These are phyloP conservation scores for Hoplostethus atlanticus DNA, from an alignment of 2,797 vertebrate species.

Conservation along the genomic window DNA sequence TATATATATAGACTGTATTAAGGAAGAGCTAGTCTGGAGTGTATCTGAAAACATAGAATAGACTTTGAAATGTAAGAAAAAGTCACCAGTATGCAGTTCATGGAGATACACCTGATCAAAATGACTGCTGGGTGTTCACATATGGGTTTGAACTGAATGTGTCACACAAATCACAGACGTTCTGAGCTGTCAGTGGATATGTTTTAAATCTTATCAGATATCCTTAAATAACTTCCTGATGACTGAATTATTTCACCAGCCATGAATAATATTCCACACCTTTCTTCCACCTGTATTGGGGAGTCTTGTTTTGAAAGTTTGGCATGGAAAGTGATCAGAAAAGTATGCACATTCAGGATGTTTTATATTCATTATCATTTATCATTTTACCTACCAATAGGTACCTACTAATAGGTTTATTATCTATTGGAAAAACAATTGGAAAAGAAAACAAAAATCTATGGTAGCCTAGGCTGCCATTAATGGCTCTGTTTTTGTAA, in stretches of 20 bases:
- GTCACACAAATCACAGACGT: too few species aligned
- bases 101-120: constrained; percentile 33
- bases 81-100: constrained; percentile 14
- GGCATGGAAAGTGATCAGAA: neutral
- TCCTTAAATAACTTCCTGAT: too few species aligned
- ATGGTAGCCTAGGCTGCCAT: too few species aligned
- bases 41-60: neutral
- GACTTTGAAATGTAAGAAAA: constrained; percentile 29
- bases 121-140: neutral
- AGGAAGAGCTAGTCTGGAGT: constrained; percentile 21
- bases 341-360: neutral
- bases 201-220: too few species aligned
- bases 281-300: neutral
- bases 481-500: too few species aligned
- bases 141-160: too few species aligned
- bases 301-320: neutral
- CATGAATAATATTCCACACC: too few species aligned
- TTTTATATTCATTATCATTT: neutral
- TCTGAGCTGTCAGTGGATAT: too few species aligned
- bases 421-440: neutral
- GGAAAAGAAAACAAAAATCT: neutral
- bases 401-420: neutral
- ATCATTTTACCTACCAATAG: too few species aligned
- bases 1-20: constrained; percentile 1
- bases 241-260: too few species aligned